Evolutionary conservation across 1,140 invertebrate genomes (phyloP), one percentile per base, ranked within the genome.

Genomic region (Chironomus tepperi): DNA sequence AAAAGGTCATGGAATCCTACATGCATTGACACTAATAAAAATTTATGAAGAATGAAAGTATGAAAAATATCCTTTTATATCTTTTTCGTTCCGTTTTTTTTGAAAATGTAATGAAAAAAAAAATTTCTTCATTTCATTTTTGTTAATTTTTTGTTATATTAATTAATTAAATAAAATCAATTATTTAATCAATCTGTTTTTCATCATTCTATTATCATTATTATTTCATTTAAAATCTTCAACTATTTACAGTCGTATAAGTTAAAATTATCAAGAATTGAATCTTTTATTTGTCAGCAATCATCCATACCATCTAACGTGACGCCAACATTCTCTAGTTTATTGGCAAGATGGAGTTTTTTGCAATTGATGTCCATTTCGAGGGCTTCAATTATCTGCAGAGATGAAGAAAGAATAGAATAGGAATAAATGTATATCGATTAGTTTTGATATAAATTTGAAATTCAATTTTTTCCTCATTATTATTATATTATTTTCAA

Each of bases 321-420:
- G 83, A 91, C 94, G 73, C 92, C 92, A 78, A 96, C 93, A 83
- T 92, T 94, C 82, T 95, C 93, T 81, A 96, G 84, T 84, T 93
- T 93, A 83, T 94, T 91, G 76, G 92, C 90, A 83, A 96, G 86
- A 83, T 95, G 91, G 85, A 93, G 89, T 84, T 94, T 94, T 80
- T 92, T 90, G 83, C 92, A 94, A 79, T 89, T 87, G 6, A 89
- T 85, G 82, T 94, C 92, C 77, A 86, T 88, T 81, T 95, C 92
- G 83, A 96, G 85, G 77, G 92, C 90, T 84, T 93, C 89, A 79
- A 94, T 83, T 77, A 92, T 90, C 91, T 93, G 80, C 19, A 84
- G 83, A 77, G 75, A 75, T 75, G 75, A 42, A 76, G 73, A 72
- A 70, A 70, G 18, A 10, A 18, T n/a, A 18, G 24, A 72, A 73